A percentile compares a stretch with the other conserved stretches of the same genome.
Conservation (phyloP, 2,888 invertebrate genomes). For the Chymomyza caudatula region DNA sequence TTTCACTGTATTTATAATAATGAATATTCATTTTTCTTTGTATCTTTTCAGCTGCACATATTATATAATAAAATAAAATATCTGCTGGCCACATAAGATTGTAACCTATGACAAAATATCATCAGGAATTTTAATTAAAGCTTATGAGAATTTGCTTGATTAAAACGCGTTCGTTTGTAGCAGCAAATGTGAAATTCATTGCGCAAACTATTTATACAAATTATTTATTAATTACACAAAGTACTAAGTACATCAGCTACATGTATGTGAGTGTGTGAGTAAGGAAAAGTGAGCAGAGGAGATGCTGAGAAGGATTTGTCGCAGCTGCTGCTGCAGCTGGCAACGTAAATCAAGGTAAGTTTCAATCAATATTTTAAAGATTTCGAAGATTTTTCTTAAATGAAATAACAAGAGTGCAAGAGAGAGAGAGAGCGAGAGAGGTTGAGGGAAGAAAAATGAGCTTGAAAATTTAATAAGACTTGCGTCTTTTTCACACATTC, state of each 20-base stretch:
- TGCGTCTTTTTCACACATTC: conserved; percentile 61
- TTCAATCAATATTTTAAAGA: background rate
- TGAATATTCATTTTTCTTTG: background rate
- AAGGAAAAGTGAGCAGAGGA: background rate
- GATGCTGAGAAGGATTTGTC: background rate
- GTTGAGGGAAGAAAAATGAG: background rate
- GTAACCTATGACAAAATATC: background rate
- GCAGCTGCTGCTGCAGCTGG: conserved; percentile 1
- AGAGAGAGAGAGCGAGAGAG: background rate
- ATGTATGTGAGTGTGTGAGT: background rate
- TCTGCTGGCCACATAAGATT: background rate
- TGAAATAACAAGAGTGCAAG: conserved; percentile 7
- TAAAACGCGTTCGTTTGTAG: background rate
- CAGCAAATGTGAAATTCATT: background rate
- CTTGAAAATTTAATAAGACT: conserved; percentile 55
- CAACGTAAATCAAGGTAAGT: background rate
- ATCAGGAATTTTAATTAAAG: background rate
- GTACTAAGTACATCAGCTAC: background rate
- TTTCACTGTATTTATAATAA: background rate
- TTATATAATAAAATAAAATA: background rate
- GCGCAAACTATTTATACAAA: background rate
- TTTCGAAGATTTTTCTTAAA: conserved; percentile 42
- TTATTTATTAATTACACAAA: background rate
- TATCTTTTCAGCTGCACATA: background rate
- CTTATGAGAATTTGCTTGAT: background rate